Percentiles rank a stretch among this genome's conserved stretches.
Conservation (phyloP, 2,797 vertebrate genomes). For the Oceanodroma leucorhoa region DNA sequence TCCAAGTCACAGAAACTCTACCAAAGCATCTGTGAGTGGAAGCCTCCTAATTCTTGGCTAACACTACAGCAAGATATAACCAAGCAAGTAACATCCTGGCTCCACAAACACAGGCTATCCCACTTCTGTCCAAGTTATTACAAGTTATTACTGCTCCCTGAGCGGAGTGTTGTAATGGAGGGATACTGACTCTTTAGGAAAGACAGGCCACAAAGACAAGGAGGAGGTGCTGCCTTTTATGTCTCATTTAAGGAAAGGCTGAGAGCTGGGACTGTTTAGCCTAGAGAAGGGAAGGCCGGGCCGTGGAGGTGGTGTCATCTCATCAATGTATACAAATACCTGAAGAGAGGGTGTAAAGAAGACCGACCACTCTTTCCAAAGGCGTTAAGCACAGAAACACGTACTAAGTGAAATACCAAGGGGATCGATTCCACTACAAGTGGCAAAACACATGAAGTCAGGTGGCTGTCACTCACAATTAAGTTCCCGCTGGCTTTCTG, state of each 20-base stretch:
- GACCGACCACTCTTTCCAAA: not conserved
- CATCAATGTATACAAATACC: rapidly evolving
- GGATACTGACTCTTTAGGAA: not conserved
- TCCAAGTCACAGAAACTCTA: not conserved
- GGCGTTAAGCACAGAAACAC: not conserved
- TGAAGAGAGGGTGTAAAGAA: not conserved
- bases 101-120: rapidly evolving
- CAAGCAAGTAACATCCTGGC: not conserved
- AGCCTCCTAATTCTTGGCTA: not conserved
- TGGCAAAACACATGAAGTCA: rapidly evolving
- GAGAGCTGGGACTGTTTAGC: not conserved
- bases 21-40: not conserved
- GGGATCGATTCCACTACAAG: not conserved
- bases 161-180: not conserved
- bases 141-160: not conserved
- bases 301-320: not conserved
- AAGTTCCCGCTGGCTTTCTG: not conserved
- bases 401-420: rapidly evolving
- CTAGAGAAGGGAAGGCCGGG: not conserved
- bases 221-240: not conserved
- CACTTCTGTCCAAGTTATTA: not conserved
- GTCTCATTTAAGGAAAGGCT: not conserved
- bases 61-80: not conserved
- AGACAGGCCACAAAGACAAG: not conserved
- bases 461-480: not conserved